These are phyloP conservation scores for Cheilosia urbana DNA, from an alignment of 2,888 invertebrate genomes.

Conservation along the genomic window DNA sequence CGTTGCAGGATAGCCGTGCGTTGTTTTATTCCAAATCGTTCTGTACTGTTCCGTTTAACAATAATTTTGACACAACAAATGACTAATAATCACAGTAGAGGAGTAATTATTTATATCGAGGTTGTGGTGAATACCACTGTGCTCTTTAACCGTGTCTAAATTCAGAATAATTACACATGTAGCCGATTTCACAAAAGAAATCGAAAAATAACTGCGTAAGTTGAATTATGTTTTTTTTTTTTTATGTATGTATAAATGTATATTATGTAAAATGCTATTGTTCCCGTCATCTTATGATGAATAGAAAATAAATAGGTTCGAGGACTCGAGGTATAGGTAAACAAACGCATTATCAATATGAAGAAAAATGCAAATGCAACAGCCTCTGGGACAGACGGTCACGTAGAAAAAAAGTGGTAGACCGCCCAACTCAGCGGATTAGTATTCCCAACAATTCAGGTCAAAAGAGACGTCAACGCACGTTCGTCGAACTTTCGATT, in stretches of 20 bases:
- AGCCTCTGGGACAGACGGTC: neutral
- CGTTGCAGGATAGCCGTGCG: too few relatives aligned
- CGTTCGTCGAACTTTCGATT: slow-evolving; percentile 61
- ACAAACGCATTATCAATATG: neutral
- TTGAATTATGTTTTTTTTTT: slow-evolving; percentile 7
- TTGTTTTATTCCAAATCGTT: too few relatives aligned
- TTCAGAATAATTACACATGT: slow-evolving; percentile 41
- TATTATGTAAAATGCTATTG: neutral
- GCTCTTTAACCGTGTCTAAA: slow-evolving; percentile 35
- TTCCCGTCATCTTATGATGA: neutral
- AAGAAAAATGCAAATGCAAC: slow-evolving; percentile 31
- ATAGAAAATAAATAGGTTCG: too few relatives aligned
- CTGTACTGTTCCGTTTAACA: too few relatives aligned
- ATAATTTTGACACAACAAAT: neutral
- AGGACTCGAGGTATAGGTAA: too few relatives aligned
- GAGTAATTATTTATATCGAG: slow-evolving; percentile 1
- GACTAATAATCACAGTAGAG: neutral
- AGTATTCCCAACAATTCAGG: slow-evolving; percentile 43
- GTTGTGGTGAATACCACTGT: slow-evolving; percentile 6
- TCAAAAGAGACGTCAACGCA: slow-evolving; percentile 48
- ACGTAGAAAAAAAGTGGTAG: slow-evolving; percentile 25
- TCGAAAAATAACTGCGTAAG: slow-evolving; percentile 9
- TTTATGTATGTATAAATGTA: neutral
- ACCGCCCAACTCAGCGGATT: slow-evolving; percentile 45
- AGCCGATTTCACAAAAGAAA: slow-evolving; percentile 35